Base-by-base conservation (phyloP, 2,797 vertebrate genomes). In the Iguana delicatissima region DNA sequence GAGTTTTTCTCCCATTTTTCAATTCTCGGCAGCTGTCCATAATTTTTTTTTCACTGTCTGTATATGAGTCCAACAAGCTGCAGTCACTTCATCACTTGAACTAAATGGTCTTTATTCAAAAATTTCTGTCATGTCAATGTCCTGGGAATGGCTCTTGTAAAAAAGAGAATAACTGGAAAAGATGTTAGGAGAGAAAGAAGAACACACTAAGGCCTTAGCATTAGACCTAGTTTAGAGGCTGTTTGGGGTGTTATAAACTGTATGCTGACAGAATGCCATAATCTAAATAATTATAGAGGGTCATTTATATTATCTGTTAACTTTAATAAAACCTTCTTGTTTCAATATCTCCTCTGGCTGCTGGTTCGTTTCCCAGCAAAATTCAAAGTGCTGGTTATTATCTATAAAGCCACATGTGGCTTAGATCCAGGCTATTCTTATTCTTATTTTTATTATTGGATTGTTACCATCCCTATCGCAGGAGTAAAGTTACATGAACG, bases 1-100 rank as follows among this genome's bases (percentile, higher is more conserved):
- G 73, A 90, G 62, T 62, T 94, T 91, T 92, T 24, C 12, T 26
- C 46, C 90, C 91, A 84, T 79, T 86, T 93, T 95, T 86, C 79
- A 18, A 0, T 84, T 93, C 85, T 90, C 93, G 86, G 85, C 85
- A 93, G 80, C 83, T 92, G 80, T 81, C 94, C 90, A 93, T 57
- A 38, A 72, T 93, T 94, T 89, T 69, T 52, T 22, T 0, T 38
- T 80, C 0, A 26, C 67, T 69, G 50, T 72, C 74, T 38, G 55
- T 38, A 42, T 20, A 6, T 73, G n/a, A 22, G 0, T 88, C 64
- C 38, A 90, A 76, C 46, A 92, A 94, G 32, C 52, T 85, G 57
- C 35, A 86, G 20, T 91, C 90, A 69, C 93, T 93, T 94, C 55
- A 67, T 73, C 91, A 73, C 42, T 94, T 32, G 87, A 92, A 83